Evolutionary conservation across 2,797 vertebrate species (phyloP).

Genomic region (Sebastes goodei): DNA sequence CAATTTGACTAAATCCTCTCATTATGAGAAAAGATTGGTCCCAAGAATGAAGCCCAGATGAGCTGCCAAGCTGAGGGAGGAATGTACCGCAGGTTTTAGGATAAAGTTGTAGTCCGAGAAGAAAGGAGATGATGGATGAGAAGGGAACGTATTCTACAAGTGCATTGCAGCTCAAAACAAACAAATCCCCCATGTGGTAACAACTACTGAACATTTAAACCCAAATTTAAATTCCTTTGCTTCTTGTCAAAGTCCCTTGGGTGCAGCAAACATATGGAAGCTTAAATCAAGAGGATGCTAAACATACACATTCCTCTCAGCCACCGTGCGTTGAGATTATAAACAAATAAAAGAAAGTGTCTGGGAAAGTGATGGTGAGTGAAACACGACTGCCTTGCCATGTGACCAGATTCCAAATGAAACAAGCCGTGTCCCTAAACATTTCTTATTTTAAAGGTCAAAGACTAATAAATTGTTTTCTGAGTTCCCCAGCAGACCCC

Average conservation of each 20-base stretch:
- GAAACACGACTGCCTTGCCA: conserved; percentile 12
- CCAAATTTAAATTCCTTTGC: conserved; percentile 72
- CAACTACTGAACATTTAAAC: conserved; percentile 76
- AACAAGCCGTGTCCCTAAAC: conserved; percentile 23
- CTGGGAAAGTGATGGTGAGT: conserved; percentile 7
- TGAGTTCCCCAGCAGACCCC: conserved; percentile 33
- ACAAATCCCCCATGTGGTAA: conserved; percentile 74
- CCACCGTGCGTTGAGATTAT: conserved; percentile 26
- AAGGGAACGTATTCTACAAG: conserved; percentile 37
- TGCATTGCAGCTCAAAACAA: conserved; percentile 58
- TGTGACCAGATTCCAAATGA: conserved; percentile 42
- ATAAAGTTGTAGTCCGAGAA: conserved; percentile 41
- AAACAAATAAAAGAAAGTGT: conserved; percentile 63
- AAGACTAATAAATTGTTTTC: conserved; percentile 45
- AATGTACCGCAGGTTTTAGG: conserved; percentile 42
- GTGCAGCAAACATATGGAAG: conserved; percentile 62
- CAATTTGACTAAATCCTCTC: conserved; percentile 63
- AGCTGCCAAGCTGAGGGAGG: conserved; percentile 40
- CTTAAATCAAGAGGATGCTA: conserved; percentile 47
- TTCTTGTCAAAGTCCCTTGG: conserved; percentile 45
- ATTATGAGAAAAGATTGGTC: conserved; percentile 43
- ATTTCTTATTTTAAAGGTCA: conserved; percentile 55
- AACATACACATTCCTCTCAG: conserved; percentile 61
- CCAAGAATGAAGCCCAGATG: conserved; percentile 18
- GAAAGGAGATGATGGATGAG: conserved; percentile 60